Conservation (phyloP, 1,140 invertebrate species). For the Bombus confusus region DNA sequence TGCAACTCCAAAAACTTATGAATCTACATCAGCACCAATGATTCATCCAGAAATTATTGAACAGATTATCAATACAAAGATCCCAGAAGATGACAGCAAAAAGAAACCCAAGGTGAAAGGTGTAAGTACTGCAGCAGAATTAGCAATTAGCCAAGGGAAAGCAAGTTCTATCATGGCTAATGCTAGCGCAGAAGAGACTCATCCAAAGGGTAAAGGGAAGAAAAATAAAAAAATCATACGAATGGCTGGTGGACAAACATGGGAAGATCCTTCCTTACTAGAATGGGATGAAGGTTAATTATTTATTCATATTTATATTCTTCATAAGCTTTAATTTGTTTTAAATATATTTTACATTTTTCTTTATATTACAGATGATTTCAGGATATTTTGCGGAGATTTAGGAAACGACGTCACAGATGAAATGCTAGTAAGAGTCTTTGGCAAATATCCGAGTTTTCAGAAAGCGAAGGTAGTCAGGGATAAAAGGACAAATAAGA, state of each 20-base stretch:
- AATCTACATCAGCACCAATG: constrained; percentile 72
- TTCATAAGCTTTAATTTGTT: constrained; percentile 28
- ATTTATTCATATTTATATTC: constrained; percentile 25
- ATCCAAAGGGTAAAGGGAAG: constrained; percentile 85
- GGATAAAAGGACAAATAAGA: constrained; percentile 98
- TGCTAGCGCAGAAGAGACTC: constrained; percentile 85
- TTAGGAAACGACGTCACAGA: constrained; percentile 99
- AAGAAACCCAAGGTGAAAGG: constrained; percentile 87
- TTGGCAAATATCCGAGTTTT: constrained; percentile 97
- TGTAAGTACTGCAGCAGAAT: constrained; percentile 81
- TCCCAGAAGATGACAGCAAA: constrained; percentile 86
- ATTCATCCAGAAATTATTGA: constrained; percentile 80
- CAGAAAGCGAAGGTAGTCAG: constrained; percentile 96
- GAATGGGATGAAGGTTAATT: constrained; percentile 94
- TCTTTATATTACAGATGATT: constrained; percentile 90
- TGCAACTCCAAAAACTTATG: constrained; percentile 77
- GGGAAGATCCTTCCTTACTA: constrained; percentile 95
- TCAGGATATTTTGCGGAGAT: constrained; percentile 99
- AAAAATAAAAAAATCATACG: constrained; percentile 91
- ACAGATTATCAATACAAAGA: constrained; percentile 84
- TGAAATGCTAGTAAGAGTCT: constrained; percentile 95
- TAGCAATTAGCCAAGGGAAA: constrained; percentile 81
- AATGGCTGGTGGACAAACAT: constrained; percentile 95
- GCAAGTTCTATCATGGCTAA: constrained; percentile 83
- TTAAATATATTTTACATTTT: constrained; percentile 36